Base-by-base conservation (phyloP, 2,888 invertebrate genomes). In the Hyposoter dolosus region DNA sequence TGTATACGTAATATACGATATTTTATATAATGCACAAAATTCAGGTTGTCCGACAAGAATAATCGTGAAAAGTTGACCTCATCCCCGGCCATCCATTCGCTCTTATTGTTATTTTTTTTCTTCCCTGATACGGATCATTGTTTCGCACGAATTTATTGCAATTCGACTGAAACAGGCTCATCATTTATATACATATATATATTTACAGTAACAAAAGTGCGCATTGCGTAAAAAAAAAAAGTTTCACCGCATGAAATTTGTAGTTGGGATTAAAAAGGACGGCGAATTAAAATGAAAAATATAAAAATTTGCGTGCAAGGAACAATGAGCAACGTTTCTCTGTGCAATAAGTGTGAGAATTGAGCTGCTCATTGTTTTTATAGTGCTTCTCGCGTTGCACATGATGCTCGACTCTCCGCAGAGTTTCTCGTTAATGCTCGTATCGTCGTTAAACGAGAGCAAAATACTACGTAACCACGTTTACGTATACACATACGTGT, bases 361-460 rank as follows among this genome's bases (percentile, higher is more conserved):
- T 71, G 82, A 82, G 77, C 87, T 83, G 87, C 88, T 90, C 89
- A 89, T 88, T 87, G 88, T 90, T 88, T 88, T 90, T 90, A 91
- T 89, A 87, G 84, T 88, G 89, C 17, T 17, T n/a, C 87, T 82
- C 82, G 85, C 76, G 85, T 82, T 66, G 72, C 72, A 19, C 78
- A 19, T 66, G 53, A 50, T 12, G 72, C 32, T 47, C 43, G 53
- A 68, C 47, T 47, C 77, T 65, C 35, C 35, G 5, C 35, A 78
- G 63, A 76, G 81, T 90, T 89, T 85, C 87, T 90, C 89, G 89
- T 91, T 91, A 90, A 87, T 88, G 84, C 86, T 84, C 76, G 45
- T 45, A 53, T 84, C 68, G 89, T 90, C 89, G 89, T 91, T 91
- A 91, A 91, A 89, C 89, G 90, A 88, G 89, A 90, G 90, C 89